Evolutionary conservation across 1,140 invertebrate species (phyloP), one percentile per base, ranked within the genome.

Genomic region (Heliconius nattereri): DNA sequence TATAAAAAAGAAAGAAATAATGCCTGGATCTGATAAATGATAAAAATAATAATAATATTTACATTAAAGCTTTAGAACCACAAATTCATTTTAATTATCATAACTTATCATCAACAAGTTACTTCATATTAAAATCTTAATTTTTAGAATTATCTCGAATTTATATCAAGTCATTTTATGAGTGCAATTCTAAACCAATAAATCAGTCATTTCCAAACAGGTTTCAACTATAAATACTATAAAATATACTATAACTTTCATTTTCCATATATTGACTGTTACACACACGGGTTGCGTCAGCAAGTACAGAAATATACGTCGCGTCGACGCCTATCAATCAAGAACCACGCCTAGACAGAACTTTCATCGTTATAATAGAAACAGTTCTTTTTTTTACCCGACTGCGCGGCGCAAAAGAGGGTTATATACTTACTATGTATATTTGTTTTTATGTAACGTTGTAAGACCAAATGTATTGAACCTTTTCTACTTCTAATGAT

Each of bases 321-420:
- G 26, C n/a, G 60, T 13, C 60, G 60, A 57, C 54, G 60, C 60
- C 60, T 66, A 66, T 29, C 60, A 66, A 66, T 66, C 60, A 66
- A 11, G 60, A 26, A n/a, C 60, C 60, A 66, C 60, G 60, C 60
- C 60, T 66, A 66, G 60, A 66, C 60, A 66, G 60, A 66, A 66
- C 60, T 66, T 66, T 66, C 60, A 66, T 66, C 60, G 23, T 66
- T 66, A 66, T 66, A 66, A 66, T 66, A 23, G 60, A 66, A 23
- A 3, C n/a, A 26, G 60, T 26, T 9, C 60, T n/a, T 66, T n/a
- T 60, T 60, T 13, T 66, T 13, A 52, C 6, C 49, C 60, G n/a
- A 66, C 3, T 13, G 60, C 11, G 7, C 23, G 8, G 9, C 7
- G n/a, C 20, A 57, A 52, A 52, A n/a, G 20, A n/a, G 9, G 2